These are phyloP conservation scores for Lepidurus packardi DNA, from an alignment of 1,140 invertebrate species.

Conservation along the genomic window DNA sequence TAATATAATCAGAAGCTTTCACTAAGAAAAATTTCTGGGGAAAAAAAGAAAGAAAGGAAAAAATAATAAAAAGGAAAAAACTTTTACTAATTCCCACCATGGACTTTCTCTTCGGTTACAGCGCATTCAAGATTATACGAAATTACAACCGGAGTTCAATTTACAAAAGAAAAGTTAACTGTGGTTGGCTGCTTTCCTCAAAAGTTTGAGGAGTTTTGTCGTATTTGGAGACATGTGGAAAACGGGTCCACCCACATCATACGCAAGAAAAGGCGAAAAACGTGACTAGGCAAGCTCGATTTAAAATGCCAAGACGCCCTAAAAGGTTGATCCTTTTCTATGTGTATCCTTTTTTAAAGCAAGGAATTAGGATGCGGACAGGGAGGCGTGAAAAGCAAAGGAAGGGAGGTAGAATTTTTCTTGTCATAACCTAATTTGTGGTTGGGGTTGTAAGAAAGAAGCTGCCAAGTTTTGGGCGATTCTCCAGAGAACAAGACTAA, in stretches of 20 bases:
- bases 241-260: not conserved
- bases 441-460: not conserved
- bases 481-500: not conserved
- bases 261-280: slow-evolving; percentile 11
- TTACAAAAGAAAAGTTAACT: too few species aligned
- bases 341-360: not conserved
- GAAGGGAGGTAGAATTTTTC: not conserved
- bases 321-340: not conserved
- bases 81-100: too few species aligned
- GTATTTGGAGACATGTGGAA: not conserved
- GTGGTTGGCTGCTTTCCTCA: too few species aligned
- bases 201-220: too few species aligned
- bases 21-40: too few species aligned
- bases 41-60: too few species aligned
- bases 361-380: not conserved
- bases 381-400: not conserved
- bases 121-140: too few species aligned
- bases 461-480: not conserved
- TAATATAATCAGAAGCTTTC: too few species aligned
- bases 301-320: not conserved
- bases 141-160: too few species aligned
- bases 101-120: too few species aligned
- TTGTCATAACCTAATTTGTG: not conserved
- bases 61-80: too few species aligned
- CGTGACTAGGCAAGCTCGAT: not conserved